Evolutionary conservation across 2,888 invertebrate species (phyloP), one percentile per base, ranked within the genome.

Genomic region (Monopis laevigella): DNA sequence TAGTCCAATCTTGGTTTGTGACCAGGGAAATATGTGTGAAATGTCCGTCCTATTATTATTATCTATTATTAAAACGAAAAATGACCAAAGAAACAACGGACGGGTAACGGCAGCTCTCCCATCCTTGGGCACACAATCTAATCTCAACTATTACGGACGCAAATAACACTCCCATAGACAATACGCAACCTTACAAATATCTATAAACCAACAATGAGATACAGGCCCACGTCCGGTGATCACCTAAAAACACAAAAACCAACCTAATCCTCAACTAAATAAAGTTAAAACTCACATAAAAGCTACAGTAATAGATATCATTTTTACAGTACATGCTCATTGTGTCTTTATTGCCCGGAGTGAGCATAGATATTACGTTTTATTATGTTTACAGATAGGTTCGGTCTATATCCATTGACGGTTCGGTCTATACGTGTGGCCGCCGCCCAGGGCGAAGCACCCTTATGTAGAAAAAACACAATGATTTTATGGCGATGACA

Each of bases 331-430:
- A 69, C 67, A 65, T 53, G 58, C 62, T 70, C 62, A 71, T 73
- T 73, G 71, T 70, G 63, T 62, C 59, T 74, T 71, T 72, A 75
- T 73, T 68, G 66, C 65, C 64, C 51, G 55, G 57, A 68, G 67
- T 61, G 58, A 70, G 60, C 67, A 69, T 77, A 72, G 77, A 77
- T 78, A 77, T 69, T 61, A 65, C 62, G 60, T 71, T 78, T 77
- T 75, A 77, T 78, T 75, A 63, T 77, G 66, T 78, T 77, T 74
- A 71, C 68, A 61, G 60, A 71, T 67, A 66, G 70, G 62, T 58
- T 59, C 62, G 65, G 64, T 58, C 54, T 58, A 11, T 29, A 11
- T 49, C 49, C 45, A 61, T 62, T 61, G 61, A 62, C 51, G 51
- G n/a, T n/a, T 56, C 39, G 46, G 34, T 16, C 58, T 54, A n/a